phyloP scores from a whole-genome alignment of 2,888 invertebrate species.

The Laothoe populi region DNA sequence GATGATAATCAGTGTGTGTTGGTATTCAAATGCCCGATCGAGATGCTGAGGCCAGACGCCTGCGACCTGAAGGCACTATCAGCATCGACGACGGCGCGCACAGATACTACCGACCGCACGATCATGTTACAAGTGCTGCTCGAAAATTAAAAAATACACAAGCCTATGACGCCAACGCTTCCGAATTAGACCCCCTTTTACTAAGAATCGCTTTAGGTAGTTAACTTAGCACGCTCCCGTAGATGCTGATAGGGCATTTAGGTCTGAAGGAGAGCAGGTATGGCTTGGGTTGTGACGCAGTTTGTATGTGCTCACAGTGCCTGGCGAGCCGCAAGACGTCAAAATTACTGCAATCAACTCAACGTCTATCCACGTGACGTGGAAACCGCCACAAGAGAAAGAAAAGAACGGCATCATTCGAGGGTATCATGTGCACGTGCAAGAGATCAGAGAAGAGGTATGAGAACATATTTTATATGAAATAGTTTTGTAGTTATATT shows the following conservation, averaged over 20 bases:
- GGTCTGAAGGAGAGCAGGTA: conserved; percentile 58
- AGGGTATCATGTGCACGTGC: conserved; percentile 98
- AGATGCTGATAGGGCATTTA: conserved; percentile 85
- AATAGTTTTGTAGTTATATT: conserved; percentile 25
- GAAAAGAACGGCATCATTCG: conserved; percentile 98
- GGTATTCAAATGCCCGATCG: conserved; percentile 89
- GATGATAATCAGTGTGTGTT: conserved; percentile 86
- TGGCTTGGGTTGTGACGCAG: conserved; percentile 56
- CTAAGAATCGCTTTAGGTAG: conserved; percentile 73
- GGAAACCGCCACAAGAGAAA: conserved; percentile 96
- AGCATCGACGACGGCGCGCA: conserved; percentile 71
- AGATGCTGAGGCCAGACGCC: conserved; percentile 80
- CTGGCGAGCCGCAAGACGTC: conserved; percentile 98
- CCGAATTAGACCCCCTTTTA: conserved; percentile 63
- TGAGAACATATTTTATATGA: conserved; percentile 34
- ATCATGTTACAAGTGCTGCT: conserved; percentile 50
- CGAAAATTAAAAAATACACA: conserved; percentile 36
- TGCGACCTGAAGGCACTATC: conserved; percentile 78
- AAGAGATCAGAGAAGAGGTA: conserved; percentile 95
- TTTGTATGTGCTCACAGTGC: conserved; percentile 89
- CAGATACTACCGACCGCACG: conserved; percentile 71
- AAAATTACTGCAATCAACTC: conserved; percentile 96
- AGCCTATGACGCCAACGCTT: conserved; percentile 62
- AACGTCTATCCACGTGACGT: conserved; percentile 96
- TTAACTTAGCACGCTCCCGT: conserved; percentile 76